These are phyloP conservation scores for Chaetophractus vellerosus DNA, from an alignment of 2,797 vertebrate genomes.

Conservation along the genomic window DNA sequence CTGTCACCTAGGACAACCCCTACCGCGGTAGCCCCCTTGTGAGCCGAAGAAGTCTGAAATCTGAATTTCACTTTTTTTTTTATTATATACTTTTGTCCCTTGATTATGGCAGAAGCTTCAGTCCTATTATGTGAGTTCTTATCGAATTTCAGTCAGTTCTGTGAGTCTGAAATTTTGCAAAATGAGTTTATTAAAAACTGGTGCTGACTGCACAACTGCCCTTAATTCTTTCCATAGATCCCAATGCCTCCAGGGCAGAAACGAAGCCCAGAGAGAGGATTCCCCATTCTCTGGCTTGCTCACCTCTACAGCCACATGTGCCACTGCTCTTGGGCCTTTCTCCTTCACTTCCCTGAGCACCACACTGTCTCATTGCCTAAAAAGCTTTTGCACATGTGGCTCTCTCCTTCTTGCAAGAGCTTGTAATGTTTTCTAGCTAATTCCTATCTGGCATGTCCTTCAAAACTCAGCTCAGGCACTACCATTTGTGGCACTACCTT, in stretches of 20 bases:
- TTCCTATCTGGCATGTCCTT: not conserved
- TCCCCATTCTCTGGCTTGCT: not conserved
- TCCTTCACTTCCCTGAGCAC: accelerated
- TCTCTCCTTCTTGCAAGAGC: not conserved
- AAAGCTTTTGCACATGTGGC: not conserved
- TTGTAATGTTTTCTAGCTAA: not conserved
- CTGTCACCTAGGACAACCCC: not conserved
- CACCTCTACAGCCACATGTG: accelerated
- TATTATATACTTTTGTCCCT: not conserved
- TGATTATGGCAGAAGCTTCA: constrained; percentile 35
- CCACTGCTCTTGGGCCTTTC: too few species aligned
- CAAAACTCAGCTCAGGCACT: not conserved
- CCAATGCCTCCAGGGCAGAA: not conserved
- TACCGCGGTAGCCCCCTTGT: too few species aligned
- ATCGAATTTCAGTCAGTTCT: constrained; percentile 12
- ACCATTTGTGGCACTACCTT: not conserved
- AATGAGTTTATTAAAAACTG: constrained; percentile 47
- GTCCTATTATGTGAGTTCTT: not conserved
- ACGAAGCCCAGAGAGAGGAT: not conserved
- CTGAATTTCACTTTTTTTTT: constrained; percentile 14
- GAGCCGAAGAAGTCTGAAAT: not conserved
- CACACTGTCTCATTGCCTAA: not conserved
- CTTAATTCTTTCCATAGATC: not conserved
- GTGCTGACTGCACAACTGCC: not conserved
- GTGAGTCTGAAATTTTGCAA: constrained; percentile 20